Conservation (phyloP, 2,797 vertebrate species). For the Buphagus erythrorhynchus region DNA sequence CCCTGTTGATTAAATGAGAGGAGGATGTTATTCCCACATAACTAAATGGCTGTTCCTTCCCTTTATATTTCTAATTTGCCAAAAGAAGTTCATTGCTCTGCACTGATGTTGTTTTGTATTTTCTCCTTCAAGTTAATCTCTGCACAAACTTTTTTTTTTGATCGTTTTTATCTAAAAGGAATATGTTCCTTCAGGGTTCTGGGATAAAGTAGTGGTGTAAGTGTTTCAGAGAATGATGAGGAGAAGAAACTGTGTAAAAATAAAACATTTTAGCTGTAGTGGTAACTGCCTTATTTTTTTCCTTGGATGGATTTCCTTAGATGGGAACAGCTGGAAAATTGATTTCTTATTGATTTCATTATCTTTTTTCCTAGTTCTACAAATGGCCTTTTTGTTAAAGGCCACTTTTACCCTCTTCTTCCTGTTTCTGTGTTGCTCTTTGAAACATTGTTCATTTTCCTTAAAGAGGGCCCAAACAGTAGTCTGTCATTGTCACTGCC, state of each 20-base stretch:
- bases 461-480: neutral
- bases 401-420: neutral
- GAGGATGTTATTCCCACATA: neutral
- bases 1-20: neutral
- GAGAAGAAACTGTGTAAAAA: neutral
- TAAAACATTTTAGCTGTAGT: neutral
- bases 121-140: neutral
- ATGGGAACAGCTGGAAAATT: neutral
- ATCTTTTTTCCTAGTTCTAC: neutral
- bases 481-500: neutral
- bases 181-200: neutral
- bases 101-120: neutral
- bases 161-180: neutral
- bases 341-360: slow-evolving; percentile 11
- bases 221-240: neutral
- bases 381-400: neutral
- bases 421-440: neutral
- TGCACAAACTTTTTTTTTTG: neutral
- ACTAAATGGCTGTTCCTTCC: neutral
- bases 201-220: neutral
- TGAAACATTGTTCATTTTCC: neutral
- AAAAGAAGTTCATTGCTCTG: neutral
- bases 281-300: neutral
- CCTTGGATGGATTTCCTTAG: neutral
- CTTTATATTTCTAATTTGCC: neutral